Percentiles rank a stretch among this genome's conserved stretches.
Evolutionary conservation across 2,888 invertebrate genomes (phyloP).

Genomic region (Acleris literana): DNA sequence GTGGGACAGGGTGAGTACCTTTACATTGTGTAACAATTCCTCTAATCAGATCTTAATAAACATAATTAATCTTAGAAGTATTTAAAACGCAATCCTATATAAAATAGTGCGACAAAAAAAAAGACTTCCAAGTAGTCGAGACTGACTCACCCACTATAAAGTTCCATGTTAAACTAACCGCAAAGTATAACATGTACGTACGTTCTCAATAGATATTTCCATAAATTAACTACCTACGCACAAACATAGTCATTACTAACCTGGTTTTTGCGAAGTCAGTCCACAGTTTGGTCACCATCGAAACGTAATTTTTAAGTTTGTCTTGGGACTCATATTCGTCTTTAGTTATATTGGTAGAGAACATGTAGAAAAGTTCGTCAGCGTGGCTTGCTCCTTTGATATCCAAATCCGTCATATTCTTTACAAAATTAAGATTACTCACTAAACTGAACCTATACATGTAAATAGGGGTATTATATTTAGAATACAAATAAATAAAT

Average conservation of each 20-base stretch:
- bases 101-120: too few species aligned
- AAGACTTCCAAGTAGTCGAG: too few species aligned
- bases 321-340: slow-evolving; percentile 52
- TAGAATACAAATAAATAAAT: slow-evolving; percentile 43
- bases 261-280: slow-evolving; percentile 70
- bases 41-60: too few species aligned
- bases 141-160: too few species aligned
- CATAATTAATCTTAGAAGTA: too few species aligned
- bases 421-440: slow-evolving; percentile 48
- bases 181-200: too few species aligned
- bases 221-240: not conserved
- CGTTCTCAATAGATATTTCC: too few species aligned
- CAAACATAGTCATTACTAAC: slow-evolving; percentile 46
- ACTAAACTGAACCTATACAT: slow-evolving; percentile 49
- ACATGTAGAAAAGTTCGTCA: slow-evolving; percentile 69
- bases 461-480: slow-evolving; percentile 39
- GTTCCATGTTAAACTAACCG: too few species aligned
- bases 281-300: slow-evolving; percentile 64
- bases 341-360: slow-evolving; percentile 54
- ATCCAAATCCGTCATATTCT: slow-evolving; percentile 38
- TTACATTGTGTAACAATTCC: too few species aligned
- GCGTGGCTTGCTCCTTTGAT: slow-evolving; percentile 63
- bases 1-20: too few species aligned
- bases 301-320: slow-evolving; percentile 50
- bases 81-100: too few species aligned